Conservation (phyloP, 2,797 vertebrate species). For the Poeciliopsis turneri region DNA sequence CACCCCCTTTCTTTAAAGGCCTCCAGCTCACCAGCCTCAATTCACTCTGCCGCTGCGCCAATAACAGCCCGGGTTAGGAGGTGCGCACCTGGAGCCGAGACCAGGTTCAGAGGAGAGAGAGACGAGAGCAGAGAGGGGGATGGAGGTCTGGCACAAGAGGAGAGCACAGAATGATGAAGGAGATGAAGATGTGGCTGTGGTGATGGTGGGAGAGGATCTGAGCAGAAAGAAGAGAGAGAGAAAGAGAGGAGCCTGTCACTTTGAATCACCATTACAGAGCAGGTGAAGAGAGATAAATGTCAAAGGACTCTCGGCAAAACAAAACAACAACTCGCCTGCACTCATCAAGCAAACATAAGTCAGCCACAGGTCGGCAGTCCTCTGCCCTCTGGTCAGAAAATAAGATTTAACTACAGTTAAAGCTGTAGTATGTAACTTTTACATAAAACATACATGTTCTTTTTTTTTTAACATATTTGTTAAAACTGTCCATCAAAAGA, state of each 20-base stretch:
- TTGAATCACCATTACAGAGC: slow-evolving; percentile 73
- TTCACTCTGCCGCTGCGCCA: slow-evolving; percentile 48
- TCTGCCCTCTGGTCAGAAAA: slow-evolving; percentile 52
- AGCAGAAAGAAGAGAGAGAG: slow-evolving; percentile 44
- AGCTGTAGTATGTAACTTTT: too few relatives aligned
- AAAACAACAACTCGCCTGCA: slow-evolving; percentile 72
- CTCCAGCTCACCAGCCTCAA: slow-evolving; percentile 56
- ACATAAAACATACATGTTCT: too few relatives aligned
- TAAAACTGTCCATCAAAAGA: too few relatives aligned
- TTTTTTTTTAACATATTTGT: too few relatives aligned
- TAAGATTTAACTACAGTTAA: not conserved
- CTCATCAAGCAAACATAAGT: slow-evolving; percentile 65
- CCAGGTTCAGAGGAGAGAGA: slow-evolving; percentile 20
- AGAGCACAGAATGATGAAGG: slow-evolving; percentile 14
- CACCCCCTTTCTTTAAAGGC: slow-evolving; percentile 67
- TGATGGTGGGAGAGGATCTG: slow-evolving; percentile 1
- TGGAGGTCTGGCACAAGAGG: not conserved
- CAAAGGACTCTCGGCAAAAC: slow-evolving; percentile 78
- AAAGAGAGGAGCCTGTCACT: slow-evolving; percentile 68
- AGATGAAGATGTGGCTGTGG: not conserved
- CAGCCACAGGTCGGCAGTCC: slow-evolving; percentile 55
- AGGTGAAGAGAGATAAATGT: slow-evolving; percentile 84
- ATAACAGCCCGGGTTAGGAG: slow-evolving; percentile 34
- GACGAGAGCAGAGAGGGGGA: not conserved
- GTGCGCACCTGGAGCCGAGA: not conserved